phyloP scores from a whole-genome alignment of 2,888 invertebrate genomes.

The Plebejus argus region DNA sequence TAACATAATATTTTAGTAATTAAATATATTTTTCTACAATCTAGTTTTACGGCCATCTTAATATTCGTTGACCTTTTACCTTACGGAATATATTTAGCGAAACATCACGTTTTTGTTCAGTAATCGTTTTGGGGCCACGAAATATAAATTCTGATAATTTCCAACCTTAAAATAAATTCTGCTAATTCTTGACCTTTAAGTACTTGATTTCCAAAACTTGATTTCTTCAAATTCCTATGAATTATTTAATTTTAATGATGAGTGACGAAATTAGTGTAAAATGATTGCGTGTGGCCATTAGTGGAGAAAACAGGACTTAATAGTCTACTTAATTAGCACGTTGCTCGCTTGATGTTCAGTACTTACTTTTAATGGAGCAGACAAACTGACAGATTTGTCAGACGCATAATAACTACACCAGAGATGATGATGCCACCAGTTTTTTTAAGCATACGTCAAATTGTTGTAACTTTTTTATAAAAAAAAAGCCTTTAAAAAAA shows the following conservation, averaged over 20 bases:
- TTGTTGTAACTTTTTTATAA: too few species aligned
- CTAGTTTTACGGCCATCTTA: not conserved
- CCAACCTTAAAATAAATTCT: not conserved
- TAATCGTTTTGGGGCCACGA: not conserved
- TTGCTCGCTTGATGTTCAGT: not conserved
- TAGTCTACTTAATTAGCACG: not conserved
- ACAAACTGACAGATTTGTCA: not conserved
- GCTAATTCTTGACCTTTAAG: not conserved
- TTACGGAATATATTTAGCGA: not conserved
- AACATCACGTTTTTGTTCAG: not conserved
- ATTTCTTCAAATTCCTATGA: slow-evolving; percentile 4
- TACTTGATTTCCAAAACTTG: not conserved
- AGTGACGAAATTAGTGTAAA: slow-evolving; percentile 3
- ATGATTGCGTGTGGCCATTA: slow-evolving; percentile 1
- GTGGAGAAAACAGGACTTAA: slow-evolving; percentile 16
- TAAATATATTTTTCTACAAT: not conserved
- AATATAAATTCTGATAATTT: not conserved
- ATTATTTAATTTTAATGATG: slow-evolving; percentile 18
- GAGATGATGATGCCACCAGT: too few species aligned
- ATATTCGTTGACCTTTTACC: not conserved
- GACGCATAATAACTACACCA: too few species aligned
- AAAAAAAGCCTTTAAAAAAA: too few species aligned
- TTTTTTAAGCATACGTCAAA: too few species aligned
- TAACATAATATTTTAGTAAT: not conserved
- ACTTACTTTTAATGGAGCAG: not conserved